A percentile compares a stretch with the other conserved stretches of the same genome.
These are phyloP conservation scores for Ploceus nigricollis DNA, from an alignment of 2,113 vertebrate species.

Conservation along the genomic window DNA sequence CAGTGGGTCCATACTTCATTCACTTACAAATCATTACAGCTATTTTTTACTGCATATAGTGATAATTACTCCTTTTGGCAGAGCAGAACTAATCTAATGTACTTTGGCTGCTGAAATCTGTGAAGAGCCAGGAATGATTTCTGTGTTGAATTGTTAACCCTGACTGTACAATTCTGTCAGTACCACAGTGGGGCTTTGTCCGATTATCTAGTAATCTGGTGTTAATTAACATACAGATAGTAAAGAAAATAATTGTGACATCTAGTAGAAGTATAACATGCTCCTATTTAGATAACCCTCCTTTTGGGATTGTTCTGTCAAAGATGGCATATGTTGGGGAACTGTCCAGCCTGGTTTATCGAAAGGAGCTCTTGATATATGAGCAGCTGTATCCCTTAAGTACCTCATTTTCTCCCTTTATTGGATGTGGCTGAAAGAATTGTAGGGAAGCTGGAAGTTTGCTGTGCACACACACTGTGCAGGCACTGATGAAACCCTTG, in stretches of 20 bases:
- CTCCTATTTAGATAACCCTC: not conserved
- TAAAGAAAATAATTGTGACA: not conserved
- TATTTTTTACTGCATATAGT: conserved; percentile 35
- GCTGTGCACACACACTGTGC: rapidly evolving
- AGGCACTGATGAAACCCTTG: not conserved
- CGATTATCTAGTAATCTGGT: not conserved
- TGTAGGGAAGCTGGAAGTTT: not conserved
- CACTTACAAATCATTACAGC: conserved; percentile 25
- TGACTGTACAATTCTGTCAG: not conserved
- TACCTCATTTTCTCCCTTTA: not conserved
- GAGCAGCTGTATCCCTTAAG: not conserved
- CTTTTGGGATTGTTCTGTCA: not conserved
- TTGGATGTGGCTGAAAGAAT: not conserved
- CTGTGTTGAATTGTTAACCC: conserved; percentile 12
- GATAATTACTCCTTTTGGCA: conserved; percentile 57
- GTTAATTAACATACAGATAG: not conserved
- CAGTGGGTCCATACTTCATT: not conserved
- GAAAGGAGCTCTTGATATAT: not conserved
- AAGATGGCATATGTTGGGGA: not conserved
- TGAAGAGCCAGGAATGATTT: conserved; percentile 17
- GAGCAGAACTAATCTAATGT: conserved; percentile 61
- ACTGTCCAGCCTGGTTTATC: not conserved
- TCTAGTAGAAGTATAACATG: rapidly evolving
- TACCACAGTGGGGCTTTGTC: not conserved
- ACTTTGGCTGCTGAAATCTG: conserved; percentile 31